Percentiles rank a stretch among this genome's conserved stretches.
These are phyloP conservation scores for Euura saliciscinereae DNA, from an alignment of 1,140 invertebrate species.

Conservation along the genomic window DNA sequence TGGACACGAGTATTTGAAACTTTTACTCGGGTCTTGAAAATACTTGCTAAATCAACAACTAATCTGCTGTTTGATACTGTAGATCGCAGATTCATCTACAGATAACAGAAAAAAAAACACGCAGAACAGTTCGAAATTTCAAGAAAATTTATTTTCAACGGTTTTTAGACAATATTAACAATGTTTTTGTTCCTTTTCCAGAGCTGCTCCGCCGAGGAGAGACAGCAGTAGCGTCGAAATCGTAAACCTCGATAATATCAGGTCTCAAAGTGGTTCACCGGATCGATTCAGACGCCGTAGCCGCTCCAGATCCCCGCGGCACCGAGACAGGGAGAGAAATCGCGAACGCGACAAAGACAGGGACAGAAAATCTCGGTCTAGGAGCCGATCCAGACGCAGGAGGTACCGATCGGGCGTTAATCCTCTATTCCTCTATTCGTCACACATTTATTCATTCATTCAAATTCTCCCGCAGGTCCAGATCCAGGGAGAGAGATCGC, in stretches of 20 bases:
- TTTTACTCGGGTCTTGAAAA: background rate
- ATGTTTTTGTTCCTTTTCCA: background rate
- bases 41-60: background rate
- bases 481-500: slow-evolving; percentile 61
- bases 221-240: slow-evolving; percentile 59
- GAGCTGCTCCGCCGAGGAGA: slow-evolving; percentile 37
- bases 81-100: too few relatives aligned
- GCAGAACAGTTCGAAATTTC: too few relatives aligned
- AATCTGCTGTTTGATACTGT: background rate
- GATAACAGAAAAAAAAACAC: too few relatives aligned
- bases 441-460: background rate
- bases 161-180: background rate
- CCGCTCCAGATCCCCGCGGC: slow-evolving; percentile 61
- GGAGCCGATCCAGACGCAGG: slow-evolving; percentile 53
- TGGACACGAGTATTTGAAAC: background rate
- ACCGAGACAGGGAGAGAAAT: slow-evolving; percentile 64
- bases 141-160: too few relatives aligned
- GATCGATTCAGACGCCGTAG: slow-evolving; percentile 58
- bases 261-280: slow-evolving; percentile 55
- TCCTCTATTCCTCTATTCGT: background rate
- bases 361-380: slow-evolving; percentile 67
- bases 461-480: slow-evolving; percentile 56
- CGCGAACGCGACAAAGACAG: slow-evolving; percentile 66
- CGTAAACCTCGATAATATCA: slow-evolving; percentile 54
- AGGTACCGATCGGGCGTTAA: slow-evolving; percentile 41